Conservation (phyloP, 2,888 invertebrate genomes). For the Cryptocephalus primarius region DNA sequence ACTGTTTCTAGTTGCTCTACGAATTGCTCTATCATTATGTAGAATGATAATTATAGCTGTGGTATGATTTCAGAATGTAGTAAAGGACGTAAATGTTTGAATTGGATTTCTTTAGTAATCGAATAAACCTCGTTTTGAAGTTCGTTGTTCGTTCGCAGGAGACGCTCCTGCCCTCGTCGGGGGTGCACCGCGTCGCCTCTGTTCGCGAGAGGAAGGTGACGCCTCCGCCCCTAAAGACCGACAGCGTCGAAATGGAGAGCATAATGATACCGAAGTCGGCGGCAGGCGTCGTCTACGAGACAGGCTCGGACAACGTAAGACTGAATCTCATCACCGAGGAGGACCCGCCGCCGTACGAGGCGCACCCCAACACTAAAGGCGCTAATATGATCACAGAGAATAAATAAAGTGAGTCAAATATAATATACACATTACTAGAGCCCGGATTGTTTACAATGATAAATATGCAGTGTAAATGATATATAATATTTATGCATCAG, state of each 20-base stretch:
- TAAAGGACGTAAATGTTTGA: too few species aligned
- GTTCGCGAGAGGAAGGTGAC: slow-evolving; percentile 33
- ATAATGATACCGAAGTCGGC: slow-evolving; percentile 20
- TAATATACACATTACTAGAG: too few species aligned
- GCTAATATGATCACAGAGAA: slow-evolving; percentile 2
- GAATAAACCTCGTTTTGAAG: slow-evolving; percentile 38
- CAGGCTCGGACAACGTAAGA: slow-evolving; percentile 34
- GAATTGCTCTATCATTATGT: too few species aligned
- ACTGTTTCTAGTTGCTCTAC: too few species aligned
- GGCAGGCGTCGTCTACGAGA: slow-evolving; percentile 29
- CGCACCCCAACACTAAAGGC: slow-evolving; percentile 1
- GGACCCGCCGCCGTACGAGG: slow-evolving; percentile 30
- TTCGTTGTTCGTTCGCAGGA: slow-evolving; percentile 38
- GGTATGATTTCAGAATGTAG: too few species aligned
- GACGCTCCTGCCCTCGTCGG: slow-evolving; percentile 32
- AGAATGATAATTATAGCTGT: too few species aligned
- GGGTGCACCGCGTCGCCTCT: slow-evolving; percentile 39
- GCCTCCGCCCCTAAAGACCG: slow-evolving; percentile 36
- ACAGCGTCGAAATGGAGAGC: slow-evolving; percentile 45
- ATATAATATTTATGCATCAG: too few species aligned
- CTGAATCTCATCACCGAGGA: slow-evolving; percentile 37
- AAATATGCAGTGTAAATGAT: too few species aligned
- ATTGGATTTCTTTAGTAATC: too few species aligned
- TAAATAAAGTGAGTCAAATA: background rate
- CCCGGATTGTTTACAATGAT: too few species aligned